Evolutionary conservation across 92 coral and sea anemone genomes (phyloP).

Genomic region (Umimayanthus chanpuru): DNA sequence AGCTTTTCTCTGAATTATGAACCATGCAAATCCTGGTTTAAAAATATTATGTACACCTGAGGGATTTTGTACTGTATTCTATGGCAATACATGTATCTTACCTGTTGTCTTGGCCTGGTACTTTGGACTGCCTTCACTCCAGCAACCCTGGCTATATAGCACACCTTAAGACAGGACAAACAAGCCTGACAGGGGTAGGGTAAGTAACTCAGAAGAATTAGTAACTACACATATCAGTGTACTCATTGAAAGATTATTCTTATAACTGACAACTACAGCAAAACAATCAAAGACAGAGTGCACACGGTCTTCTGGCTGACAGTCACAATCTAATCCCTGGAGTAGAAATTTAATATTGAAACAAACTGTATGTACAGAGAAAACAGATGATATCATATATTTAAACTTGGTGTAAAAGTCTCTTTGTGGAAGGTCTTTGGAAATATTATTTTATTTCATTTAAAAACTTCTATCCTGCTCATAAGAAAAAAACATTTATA

Average conservation of each 20-base stretch:
- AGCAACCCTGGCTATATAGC: background rate
- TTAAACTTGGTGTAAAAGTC: no score
- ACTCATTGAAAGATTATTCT: background rate
- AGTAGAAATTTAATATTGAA: no score
- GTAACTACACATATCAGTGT: background rate
- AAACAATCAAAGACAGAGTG: background rate
- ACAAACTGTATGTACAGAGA: no score
- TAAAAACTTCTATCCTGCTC: no score
- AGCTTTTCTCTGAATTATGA: no score
- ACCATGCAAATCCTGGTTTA: no score
- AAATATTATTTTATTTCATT: no score
- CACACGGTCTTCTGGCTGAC: background rate
- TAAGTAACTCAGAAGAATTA: background rate
- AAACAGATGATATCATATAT: no score
- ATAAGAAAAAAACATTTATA: no score
- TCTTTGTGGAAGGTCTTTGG: no score
- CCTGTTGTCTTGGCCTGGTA: slow-evolving; percentile 7
- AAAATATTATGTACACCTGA: no score
- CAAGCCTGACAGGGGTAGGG: slow-evolving; percentile 2
- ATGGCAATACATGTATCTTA: background rate
- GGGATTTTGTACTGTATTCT: no score
- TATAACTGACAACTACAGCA: background rate
- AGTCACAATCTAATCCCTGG: background rate
- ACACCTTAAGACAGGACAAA: slow-evolving; percentile 11
- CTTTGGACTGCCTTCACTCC: slow-evolving; percentile 5